These are phyloP conservation scores for Hydractinia symbiolongicarpus DNA, from an alignment of 30 jellyfish, hydroid and myxozoan species.

Conservation along the genomic window DNA sequence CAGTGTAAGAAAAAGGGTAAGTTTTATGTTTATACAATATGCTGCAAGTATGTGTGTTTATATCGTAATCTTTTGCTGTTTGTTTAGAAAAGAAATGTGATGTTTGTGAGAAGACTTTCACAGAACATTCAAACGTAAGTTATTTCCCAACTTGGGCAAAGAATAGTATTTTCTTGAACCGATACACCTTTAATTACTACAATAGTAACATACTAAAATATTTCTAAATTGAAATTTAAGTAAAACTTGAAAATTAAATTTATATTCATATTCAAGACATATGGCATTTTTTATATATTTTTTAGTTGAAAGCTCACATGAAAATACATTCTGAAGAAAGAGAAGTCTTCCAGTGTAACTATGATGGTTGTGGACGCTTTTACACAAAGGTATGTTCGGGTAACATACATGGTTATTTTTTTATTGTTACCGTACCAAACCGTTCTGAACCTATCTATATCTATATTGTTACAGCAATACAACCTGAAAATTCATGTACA, in stretches of 20 bases:
- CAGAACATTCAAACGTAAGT: conserved; percentile 30
- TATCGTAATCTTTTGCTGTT: not conserved
- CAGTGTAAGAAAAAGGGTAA: conserved; percentile 26
- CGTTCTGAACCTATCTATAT: too few species aligned
- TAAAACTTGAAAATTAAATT: too few species aligned
- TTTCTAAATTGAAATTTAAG: too few species aligned
- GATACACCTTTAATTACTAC: too few species aligned
- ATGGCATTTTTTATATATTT: not conserved
- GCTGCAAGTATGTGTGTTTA: not conserved
- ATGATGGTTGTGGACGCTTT: conserved; percentile 32
- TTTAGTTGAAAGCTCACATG: conserved; percentile 32
- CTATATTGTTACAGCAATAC: conserved; percentile 10
- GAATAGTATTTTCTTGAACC: too few species aligned
- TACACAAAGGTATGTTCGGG: conserved; percentile 22
- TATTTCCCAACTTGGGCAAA: not conserved
- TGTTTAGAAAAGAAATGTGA: conserved; percentile 20
- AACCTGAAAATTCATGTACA: conserved; percentile 21
- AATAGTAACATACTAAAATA: too few species aligned
- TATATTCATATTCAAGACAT: too few species aligned
- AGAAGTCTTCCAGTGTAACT: conserved; percentile 31
- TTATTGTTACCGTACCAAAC: too few species aligned
- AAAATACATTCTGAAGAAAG: conserved; percentile 27
- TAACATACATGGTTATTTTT: not conserved
- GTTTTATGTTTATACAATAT: not conserved
- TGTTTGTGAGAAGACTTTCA: conserved; percentile 26